Conservation (phyloP, 2,797 vertebrate genomes). For the Acanthornis magna region DNA sequence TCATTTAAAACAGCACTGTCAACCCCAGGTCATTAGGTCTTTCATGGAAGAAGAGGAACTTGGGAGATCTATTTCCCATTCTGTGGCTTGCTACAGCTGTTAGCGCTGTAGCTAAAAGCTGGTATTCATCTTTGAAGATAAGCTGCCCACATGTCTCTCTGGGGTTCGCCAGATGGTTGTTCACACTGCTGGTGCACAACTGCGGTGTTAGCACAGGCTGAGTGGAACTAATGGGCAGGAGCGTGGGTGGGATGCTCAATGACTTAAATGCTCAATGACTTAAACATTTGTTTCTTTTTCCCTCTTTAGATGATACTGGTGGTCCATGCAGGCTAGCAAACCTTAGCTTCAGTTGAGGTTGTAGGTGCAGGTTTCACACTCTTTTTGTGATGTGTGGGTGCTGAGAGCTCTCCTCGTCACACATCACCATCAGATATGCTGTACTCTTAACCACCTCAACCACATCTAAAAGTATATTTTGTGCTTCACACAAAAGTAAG, state of each 20-base stretch:
- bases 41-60: background rate
- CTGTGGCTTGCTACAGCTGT: conserved; percentile 36
- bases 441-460: background rate
- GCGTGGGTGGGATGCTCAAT: conserved; percentile 47
- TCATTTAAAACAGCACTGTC: background rate
- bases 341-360: background rate
- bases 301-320: conserved; percentile 2
- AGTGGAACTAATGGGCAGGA: conserved; percentile 52
- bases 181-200: background rate
- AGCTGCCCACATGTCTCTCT: conserved; percentile 45
- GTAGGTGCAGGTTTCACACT: background rate
- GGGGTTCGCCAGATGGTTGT: conserved; percentile 46
- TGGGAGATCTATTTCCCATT: conserved; percentile 29
- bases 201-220: conserved; percentile 31
- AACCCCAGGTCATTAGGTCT: background rate
- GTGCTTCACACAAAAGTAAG: background rate
- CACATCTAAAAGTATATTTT: background rate
- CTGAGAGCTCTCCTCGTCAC: fast-evolving
- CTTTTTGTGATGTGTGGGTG: background rate
- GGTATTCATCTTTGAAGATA: conserved; percentile 37
- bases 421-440: background rate
- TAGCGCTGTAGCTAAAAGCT: conserved; percentile 13
- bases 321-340: background rate
- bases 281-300: conserved; percentile 34
- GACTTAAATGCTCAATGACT: conserved; percentile 54